Base-by-base conservation (phyloP, 2,888 invertebrate genomes). In the Gymnoscelis rufifasciata region DNA sequence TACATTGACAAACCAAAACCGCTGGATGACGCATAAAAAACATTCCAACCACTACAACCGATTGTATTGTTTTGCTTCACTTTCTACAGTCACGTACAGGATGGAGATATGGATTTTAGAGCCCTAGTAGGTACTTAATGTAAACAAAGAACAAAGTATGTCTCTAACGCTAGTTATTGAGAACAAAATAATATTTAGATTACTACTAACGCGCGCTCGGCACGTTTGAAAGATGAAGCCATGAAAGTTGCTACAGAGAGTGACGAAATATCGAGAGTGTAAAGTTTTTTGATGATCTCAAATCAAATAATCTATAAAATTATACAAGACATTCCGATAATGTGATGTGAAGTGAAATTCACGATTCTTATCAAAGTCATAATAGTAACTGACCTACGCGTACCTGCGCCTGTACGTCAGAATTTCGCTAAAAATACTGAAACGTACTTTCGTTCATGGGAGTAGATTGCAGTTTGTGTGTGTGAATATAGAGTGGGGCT, bases 321-420 rank as follows among this genome's bases (percentile, higher is more conserved):
- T 11, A 15, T n/a, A 43, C 13, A 26, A 0, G n/a, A 24, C 12
- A 43, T 36, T 38, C 38, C 38, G 38, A 31, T 47, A n/a, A 15
- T 38, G 1, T 48, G 31, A 33, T 31, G 37, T 33, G 24, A n/a
- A n/a, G 15, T 28, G 15, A 43, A 37, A 31, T 60, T 62, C n/a
- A 62, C 60, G 57, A 51, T 46, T 63, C 65, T 74, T 75, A 74
- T 74, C 71, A 70, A 66, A 77, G 78, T 78, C 78, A 77, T 76
- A 81, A 76, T 71, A 77, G 73, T 79, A 75, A 81, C 84, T 84
- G 84, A 86, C 84, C 84, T 84, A 86, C 76, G 74, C 78, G 71
- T 75, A 82, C 75, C 67, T 66, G 66, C 60, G 68, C 76, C 75
- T 78, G 71, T 75, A 82, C 75, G 68, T 66, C 66, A 60, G 68